Evolutionary conservation across 2,888 invertebrate genomes (phyloP).

Genomic region (Phyllotreta cruciferae): DNA sequence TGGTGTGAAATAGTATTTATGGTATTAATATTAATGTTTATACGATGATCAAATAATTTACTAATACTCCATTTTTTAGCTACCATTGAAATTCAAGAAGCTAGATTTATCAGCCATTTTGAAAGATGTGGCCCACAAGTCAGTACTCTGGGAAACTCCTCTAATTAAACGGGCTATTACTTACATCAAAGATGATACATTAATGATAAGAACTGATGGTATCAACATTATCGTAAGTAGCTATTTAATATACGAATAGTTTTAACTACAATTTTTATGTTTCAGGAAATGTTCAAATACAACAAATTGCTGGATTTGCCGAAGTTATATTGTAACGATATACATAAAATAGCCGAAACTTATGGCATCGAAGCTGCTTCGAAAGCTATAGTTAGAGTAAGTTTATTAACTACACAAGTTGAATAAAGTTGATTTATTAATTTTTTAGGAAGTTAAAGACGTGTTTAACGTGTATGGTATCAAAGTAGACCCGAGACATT

Average conservation of each 20-base stretch:
- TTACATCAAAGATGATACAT: slow-evolving; percentile 68
- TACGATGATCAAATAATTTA: slow-evolving; percentile 1
- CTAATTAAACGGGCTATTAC: slow-evolving; percentile 87
- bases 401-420: slow-evolving; percentile 11
- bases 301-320: slow-evolving; percentile 79
- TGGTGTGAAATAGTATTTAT: slow-evolving; percentile 88
- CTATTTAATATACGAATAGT: slow-evolving; percentile 4
- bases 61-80: slow-evolving; percentile 53
- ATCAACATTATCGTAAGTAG: slow-evolving; percentile 79
- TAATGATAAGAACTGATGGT: slow-evolving; percentile 91
- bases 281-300: slow-evolving; percentile 85
- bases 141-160: slow-evolving; percentile 80
- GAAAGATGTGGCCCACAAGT: slow-evolving; percentile 71
- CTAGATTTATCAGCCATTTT: slow-evolving; percentile 81
- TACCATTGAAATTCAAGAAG: slow-evolving; percentile 68
- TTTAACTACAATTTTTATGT: slow-evolving; percentile 26
- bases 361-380: slow-evolving; percentile 98
- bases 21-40: slow-evolving; percentile 57
- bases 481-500: slow-evolving; percentile 91
- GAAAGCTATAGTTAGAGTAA: slow-evolving; percentile 82
- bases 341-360: slow-evolving; percentile 86
- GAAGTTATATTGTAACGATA: slow-evolving; percentile 90
- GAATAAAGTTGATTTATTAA: slow-evolving; percentile 8
- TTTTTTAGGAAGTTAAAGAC: slow-evolving; percentile 81
- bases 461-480: slow-evolving; percentile 99